Base-by-base conservation (phyloP, 1,140 invertebrate genomes). In the Drosophila obscura region DNA sequence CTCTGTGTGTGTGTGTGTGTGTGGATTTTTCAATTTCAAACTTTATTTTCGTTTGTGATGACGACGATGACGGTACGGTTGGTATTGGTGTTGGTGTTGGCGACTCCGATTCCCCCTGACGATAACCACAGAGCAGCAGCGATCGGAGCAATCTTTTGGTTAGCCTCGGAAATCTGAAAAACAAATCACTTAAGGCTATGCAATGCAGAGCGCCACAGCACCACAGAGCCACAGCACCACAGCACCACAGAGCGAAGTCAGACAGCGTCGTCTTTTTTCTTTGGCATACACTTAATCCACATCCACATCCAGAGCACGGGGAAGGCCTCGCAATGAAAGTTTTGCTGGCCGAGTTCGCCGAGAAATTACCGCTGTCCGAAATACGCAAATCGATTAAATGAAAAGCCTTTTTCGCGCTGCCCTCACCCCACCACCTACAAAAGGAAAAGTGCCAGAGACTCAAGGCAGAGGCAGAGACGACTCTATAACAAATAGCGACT, bases 271-370 rank as follows among this genome's bases (percentile, higher is more conserved):
- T 59, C 58, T 76, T 80, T 64, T 80, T 74, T 77, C 65, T 79
- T 87, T 65, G 78, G 82, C 80, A 87, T 87, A 87, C 83, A 72
- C 83, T 87, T 87, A 87, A 87, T 87, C 82, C 83, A 87, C 78
- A 85, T 85, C 87, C 83, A 88, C 26, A 45, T 52, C 16, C 65
- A 16, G 16, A 24, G 26, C 11, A 49, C 19, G n/a, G 43, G 22
- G 16, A 44, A 22, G 75, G 63, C 67, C 63, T 74, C 64, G 61
- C 80, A 71, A 88, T 83, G 83, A 88, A 88, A 89, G 83, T 88
- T 82, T 62, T 19, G 19, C 19, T 19, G 19, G 1, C 19, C 19
- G 19, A 19, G 19, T 19, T 44, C 15, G 53, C 51, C 43, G 56
- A 78, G 65, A 74, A 80, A 87, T 85, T 85, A 81, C 74, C 60